A percentile compares a stretch with the other conserved stretches of the same genome.
Evolutionary conservation across 2,113 vertebrate species (phyloP).

Genomic region (Ophiodon elongatus): DNA sequence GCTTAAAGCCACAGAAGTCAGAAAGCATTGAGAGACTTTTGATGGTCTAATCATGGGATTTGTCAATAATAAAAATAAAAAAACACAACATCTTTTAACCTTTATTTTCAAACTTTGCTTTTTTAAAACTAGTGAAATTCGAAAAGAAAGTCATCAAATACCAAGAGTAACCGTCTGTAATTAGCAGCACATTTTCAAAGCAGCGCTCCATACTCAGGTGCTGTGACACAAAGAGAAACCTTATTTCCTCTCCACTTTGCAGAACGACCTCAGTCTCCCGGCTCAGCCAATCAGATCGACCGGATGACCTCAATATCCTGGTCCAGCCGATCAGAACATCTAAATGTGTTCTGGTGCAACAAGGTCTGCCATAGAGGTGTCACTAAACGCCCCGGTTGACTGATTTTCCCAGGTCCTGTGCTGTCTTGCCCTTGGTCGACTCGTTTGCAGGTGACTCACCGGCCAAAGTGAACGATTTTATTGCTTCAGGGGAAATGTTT

Average conservation of each 20-base stretch:
- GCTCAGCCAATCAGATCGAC: conserved; percentile 75
- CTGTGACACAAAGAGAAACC: conserved; percentile 75
- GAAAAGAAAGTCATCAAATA: not conserved
- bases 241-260: conserved; percentile 79
- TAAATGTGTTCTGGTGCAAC: conserved; percentile 73
- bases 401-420: conserved; percentile 69
- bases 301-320: conserved; percentile 80
- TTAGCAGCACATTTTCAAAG: conserved; percentile 22
- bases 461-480: conserved; percentile 15
- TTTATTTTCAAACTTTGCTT: not conserved
- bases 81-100: too few species aligned
- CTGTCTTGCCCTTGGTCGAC: conserved; percentile 42
- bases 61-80: not conserved
- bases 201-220: conserved; percentile 14
- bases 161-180: not conserved
- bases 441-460: conserved; percentile 46
- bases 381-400: conserved; percentile 48
- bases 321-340: conserved; percentile 81
- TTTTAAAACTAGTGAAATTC: not conserved
- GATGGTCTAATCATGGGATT: not conserved
- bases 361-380: conserved; percentile 63
- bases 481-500: conserved; percentile 3
- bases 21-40: not conserved
- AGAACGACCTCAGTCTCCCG: conserved; percentile 59
- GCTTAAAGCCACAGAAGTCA: not conserved